Percentiles rank a stretch among this genome's conserved stretches.
Evolutionary conservation across 2,888 invertebrate genomes (phyloP).

Genomic region (Erebia epiphron): DNA sequence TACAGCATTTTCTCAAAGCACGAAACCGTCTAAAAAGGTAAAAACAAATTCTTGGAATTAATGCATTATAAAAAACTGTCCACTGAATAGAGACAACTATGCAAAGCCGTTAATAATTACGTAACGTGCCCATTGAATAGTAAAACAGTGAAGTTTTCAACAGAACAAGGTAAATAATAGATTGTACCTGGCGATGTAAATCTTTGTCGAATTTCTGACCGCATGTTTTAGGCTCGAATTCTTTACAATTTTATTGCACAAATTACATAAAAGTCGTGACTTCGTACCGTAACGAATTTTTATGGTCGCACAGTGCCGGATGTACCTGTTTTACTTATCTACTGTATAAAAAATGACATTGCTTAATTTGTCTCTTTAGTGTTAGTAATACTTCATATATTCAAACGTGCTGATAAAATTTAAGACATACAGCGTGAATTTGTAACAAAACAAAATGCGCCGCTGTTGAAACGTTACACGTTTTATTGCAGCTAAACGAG

Average conservation of each 20-base stretch:
- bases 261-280: conserved; percentile 34
- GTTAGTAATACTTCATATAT: conserved; percentile 1
- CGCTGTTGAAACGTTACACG: conserved; percentile 28
- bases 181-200: conserved; percentile 59
- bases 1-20: conserved; percentile 1
- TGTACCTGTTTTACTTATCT: conserved; percentile 8
- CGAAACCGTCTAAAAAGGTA: conserved; percentile 18
- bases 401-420: conserved; percentile 33
- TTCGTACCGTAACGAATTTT: conserved; percentile 25
- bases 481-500: conserved; percentile 31
- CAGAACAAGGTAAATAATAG: conserved; percentile 57
- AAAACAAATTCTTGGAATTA: conserved; percentile 24
- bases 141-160: conserved; percentile 63
- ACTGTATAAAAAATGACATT: conserved; percentile 1
- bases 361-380: conserved; percentile 18
- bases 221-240: conserved; percentile 38
- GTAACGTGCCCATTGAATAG: conserved; percentile 59
- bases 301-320: conserved; percentile 16
- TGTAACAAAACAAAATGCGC: conserved; percentile 25
- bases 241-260: conserved; percentile 44
- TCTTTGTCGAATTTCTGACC: conserved; percentile 34
- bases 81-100: conserved; percentile 52
- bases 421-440: conserved; percentile 21
- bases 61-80: conserved; percentile 21
- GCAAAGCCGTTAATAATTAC: conserved; percentile 60